Percentiles rank a stretch among this genome's conserved stretches.
Evolutionary conservation across 2,888 invertebrate genomes (phyloP).

Genomic region (Drosophila fulvimacula): DNA sequence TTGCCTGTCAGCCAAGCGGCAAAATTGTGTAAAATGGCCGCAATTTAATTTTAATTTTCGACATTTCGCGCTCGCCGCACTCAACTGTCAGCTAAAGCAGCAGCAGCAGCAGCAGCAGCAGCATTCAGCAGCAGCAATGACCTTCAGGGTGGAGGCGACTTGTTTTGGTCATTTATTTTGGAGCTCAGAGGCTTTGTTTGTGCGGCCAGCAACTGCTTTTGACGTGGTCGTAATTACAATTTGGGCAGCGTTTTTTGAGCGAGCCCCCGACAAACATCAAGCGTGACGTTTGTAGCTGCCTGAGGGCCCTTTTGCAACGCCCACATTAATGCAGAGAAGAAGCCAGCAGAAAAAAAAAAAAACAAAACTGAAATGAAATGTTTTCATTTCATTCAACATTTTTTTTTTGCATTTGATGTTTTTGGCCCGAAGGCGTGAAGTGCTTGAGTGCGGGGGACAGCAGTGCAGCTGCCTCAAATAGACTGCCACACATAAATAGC

Average conservation of each 20-base stretch:
- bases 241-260: conserved; percentile 57
- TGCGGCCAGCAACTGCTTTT: conserved; percentile 62
- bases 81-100: conserved; percentile 19
- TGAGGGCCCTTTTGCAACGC: background rate
- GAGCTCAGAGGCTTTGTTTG: conserved; percentile 59
- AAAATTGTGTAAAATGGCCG: conserved; percentile 47
- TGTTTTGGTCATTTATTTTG: conserved; percentile 74
- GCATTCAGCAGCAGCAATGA: conserved; percentile 5
- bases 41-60: conserved; percentile 68
- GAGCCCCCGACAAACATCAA: conserved; percentile 43
- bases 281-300: conserved; percentile 41
- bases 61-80: conserved; percentile 32
- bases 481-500: conserved; percentile 67
- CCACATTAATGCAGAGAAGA: conserved; percentile 25
- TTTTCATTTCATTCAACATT: conserved; percentile 13
- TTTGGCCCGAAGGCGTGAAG: conserved; percentile 33
- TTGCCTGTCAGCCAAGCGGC: conserved; percentile 42
- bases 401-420: conserved; percentile 56
- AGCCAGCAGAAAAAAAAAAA: conserved; percentile 3
- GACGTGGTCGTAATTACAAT: conserved; percentile 77
- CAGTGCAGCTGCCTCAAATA: conserved; percentile 46
- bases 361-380: background rate
- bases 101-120: background rate
- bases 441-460: conserved; percentile 3
- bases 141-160: conserved; percentile 23